Evolutionary conservation across 2,888 invertebrate genomes (phyloP).

Genomic region (Acrobasis consociella): DNA sequence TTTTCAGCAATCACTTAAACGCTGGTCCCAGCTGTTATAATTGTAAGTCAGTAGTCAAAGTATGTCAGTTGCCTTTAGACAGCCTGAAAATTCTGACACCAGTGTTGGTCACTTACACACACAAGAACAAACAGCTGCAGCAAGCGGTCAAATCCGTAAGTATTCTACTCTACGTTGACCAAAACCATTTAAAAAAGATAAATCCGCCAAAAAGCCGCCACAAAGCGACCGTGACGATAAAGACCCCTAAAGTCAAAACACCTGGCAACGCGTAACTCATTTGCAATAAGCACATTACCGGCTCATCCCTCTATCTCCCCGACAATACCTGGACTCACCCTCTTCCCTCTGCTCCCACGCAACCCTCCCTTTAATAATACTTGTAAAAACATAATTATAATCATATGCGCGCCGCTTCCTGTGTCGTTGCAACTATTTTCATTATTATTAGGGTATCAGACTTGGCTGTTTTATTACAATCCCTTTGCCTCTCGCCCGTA

Average conservation of each 20-base stretch:
- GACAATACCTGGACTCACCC: slow-evolving; percentile 56
- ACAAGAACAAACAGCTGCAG: no score
- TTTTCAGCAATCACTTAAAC: no score
- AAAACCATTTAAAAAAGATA: not conserved
- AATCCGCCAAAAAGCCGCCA: slow-evolving; percentile 9
- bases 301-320: slow-evolving; percentile 58
- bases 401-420: slow-evolving; percentile 67
- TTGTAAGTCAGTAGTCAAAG: no score
- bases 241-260: slow-evolving; percentile 53
- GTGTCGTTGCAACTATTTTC: slow-evolving; percentile 47
- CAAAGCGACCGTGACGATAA: slow-evolving; percentile 26
- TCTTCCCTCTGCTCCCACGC: slow-evolving; percentile 63
- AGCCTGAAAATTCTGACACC: no score
- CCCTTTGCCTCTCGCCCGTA: slow-evolving; percentile 43
- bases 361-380: slow-evolving; percentile 66
- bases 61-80: no score
- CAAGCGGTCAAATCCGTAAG: no score
- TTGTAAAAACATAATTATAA: slow-evolving; percentile 78
- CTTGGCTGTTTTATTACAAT: slow-evolving; percentile 36
- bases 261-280: slow-evolving; percentile 57
- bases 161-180: no score
- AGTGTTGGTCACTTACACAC: no score
- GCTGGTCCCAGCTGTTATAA: no score
- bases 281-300: slow-evolving; percentile 60
- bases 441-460: slow-evolving; percentile 47